Evolutionary conservation across 2,113 vertebrate genomes (phyloP).

Genomic region (Coptodon bakossiorum): DNA sequence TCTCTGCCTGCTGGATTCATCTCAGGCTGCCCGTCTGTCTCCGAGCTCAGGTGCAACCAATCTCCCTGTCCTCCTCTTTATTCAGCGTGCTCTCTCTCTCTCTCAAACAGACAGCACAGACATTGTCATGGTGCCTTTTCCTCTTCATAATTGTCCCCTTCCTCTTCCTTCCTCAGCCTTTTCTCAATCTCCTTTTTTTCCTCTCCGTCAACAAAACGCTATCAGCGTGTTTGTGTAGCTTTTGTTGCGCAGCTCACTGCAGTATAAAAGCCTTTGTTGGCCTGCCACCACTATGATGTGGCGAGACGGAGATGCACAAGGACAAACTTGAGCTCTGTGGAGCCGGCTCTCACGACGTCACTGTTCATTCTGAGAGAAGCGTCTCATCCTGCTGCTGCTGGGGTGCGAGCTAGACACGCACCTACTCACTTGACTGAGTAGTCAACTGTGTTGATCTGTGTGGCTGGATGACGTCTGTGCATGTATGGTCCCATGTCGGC

Average conservation of each 20-base stretch:
- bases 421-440: neutral
- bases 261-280: slow-evolving; percentile 52
- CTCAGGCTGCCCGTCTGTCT: slow-evolving; percentile 1
- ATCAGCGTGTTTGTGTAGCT: slow-evolving; percentile 33
- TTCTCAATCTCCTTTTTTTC: slow-evolving; percentile 30
- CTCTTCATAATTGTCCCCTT: slow-evolving; percentile 23
- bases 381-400: neutral
- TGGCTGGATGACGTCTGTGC: neutral
- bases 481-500: neutral
- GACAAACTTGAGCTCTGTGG: slow-evolving; percentile 49
- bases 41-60: neutral
- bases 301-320: slow-evolving; percentile 43
- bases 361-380: slow-evolving; percentile 6
- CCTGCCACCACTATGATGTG: slow-evolving; percentile 43
- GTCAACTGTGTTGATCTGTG: neutral
- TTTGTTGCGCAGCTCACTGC: slow-evolving; percentile 37
- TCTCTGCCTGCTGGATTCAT: slow-evolving; percentile 8
- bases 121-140: neutral
- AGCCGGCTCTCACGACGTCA: slow-evolving; percentile 30
- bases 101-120: neutral
- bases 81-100: slow-evolving; percentile 2
- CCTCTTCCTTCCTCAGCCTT: neutral
- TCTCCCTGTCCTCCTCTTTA: slow-evolving; percentile 12
- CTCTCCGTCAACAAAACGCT: slow-evolving; percentile 42
- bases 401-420: neutral